Evolutionary conservation across 1,140 invertebrate species (phyloP).

Genomic region (Eumeta japonica): DNA sequence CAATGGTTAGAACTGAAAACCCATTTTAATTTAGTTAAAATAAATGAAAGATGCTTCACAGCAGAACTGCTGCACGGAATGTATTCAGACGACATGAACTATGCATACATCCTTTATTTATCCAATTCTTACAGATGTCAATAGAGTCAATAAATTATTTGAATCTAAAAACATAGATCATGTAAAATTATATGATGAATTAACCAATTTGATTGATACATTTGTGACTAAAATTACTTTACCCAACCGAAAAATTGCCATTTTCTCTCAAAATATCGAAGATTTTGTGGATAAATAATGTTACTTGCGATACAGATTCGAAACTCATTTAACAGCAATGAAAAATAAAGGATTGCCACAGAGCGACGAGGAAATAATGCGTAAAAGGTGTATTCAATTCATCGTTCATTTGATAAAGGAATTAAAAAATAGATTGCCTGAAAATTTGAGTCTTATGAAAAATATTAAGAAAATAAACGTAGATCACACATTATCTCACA

Average conservation of each 20-base stretch:
- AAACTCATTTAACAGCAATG: neutral
- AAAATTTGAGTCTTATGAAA: slow-evolving; percentile 4
- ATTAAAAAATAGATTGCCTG: slow-evolving; percentile 5
- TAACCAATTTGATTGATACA: slow-evolving; percentile 5
- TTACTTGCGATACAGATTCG: slow-evolving; percentile 2
- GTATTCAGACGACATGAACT: slow-evolving; percentile 10
- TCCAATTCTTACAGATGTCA: slow-evolving; percentile 8
- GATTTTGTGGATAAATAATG: slow-evolving; percentile 3
- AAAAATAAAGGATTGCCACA: slow-evolving; percentile 1
- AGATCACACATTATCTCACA: slow-evolving; percentile 1
- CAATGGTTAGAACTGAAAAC: slow-evolving; percentile 35
- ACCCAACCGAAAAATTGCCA: neutral
- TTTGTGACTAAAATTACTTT: slow-evolving; percentile 4
- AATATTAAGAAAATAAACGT: slow-evolving; percentile 3
- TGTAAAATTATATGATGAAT: slow-evolving; percentile 4
- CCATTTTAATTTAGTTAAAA: slow-evolving; percentile 9
- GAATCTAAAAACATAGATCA: slow-evolving; percentile 8
- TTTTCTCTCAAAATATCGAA: slow-evolving; percentile 4
- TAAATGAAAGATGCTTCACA: slow-evolving; percentile 10
- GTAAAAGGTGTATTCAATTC: neutral
- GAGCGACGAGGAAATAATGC: neutral
- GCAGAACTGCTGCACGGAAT: slow-evolving; percentile 9
- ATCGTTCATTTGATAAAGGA: slow-evolving; percentile 2
- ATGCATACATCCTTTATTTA: slow-evolving; percentile 9
- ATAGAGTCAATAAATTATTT: slow-evolving; percentile 9